These are phyloP conservation scores for Pyrocoelia pectoralis DNA, from an alignment of 2,888 invertebrate genomes.

Conservation along the genomic window DNA sequence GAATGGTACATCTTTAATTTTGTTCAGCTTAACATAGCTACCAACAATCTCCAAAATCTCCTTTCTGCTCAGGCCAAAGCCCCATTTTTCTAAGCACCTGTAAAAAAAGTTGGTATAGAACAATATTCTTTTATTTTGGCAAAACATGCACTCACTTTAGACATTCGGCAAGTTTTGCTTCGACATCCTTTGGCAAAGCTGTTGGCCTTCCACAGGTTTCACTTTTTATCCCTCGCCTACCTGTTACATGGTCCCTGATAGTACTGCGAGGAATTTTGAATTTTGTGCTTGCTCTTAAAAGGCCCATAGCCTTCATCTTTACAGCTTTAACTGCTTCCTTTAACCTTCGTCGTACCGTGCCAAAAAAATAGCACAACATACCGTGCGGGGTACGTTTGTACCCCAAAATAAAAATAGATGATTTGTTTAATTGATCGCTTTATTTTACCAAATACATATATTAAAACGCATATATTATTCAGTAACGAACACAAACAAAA, in stretches of 20 bases:
- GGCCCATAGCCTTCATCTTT: neutral
- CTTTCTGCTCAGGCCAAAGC: constrained; percentile 41
- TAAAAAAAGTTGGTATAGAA: too few species aligned
- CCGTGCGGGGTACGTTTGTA: too few species aligned
- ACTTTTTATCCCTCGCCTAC: constrained; percentile 11
- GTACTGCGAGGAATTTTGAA: constrained; percentile 21
- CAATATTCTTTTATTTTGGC: too few species aligned
- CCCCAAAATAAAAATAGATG: too few species aligned
- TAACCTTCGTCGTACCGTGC: constrained; percentile 2
- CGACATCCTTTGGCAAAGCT: too few species aligned
- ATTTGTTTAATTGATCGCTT: too few species aligned
- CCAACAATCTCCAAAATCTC: constrained; percentile 15
- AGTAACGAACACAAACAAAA: too few species aligned
- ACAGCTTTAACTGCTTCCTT: neutral
- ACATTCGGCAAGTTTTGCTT: too few species aligned
- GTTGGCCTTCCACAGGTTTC: neutral
- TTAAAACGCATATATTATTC: too few species aligned
- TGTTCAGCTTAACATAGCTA: constrained; percentile 38
- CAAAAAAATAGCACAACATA: too few species aligned
- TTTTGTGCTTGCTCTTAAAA: constrained; percentile 13
- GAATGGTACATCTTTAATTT: constrained; percentile 41
- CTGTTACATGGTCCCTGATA: constrained; percentile 15
- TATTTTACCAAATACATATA: too few species aligned
- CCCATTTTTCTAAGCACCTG: constrained; percentile 25
- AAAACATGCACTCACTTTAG: neutral